Evolutionary conservation across 2,888 invertebrate species (phyloP), one percentile per base, ranked within the genome.

Genomic region (Dione juno): DNA sequence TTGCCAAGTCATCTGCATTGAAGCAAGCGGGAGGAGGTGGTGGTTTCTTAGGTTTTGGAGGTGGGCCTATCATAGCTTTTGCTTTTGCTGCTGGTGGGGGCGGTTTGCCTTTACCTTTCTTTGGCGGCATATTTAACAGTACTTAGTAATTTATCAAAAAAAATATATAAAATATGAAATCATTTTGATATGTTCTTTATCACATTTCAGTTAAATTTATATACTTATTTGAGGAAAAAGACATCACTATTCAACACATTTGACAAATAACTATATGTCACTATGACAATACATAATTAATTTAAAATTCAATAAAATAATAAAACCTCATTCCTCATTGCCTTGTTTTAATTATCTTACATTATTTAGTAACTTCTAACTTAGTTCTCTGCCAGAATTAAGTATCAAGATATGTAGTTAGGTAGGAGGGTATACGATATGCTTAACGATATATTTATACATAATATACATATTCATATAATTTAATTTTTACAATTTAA

Each of bases 11-110:
- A 6, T 90, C 92, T 1, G 76, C 75, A 3, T 78, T 79, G 69
- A 93, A 93, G 76, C 86, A 86, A 1, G 88, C 86, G 0, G 93
- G 93, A 7, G 93, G 93, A 1, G 88, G 90, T 0, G 93, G 93
- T 1, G 81, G 81, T 70, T 88, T 92, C 73, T 88, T 92, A 0
- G 87, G 89, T 67, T 90, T 91, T 0, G 87, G 86, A 0, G 85
- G 81, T 3, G 87, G 83, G 0, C 83, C 87, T 1, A 72, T 74
- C n/a, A 72, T 71, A 69, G 13, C 70, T 65, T 79, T 81, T 0
- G 76, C 68, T n/a, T n/a, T n/a, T 1, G 79, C 72, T 37, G 74
- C 73, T 2, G 77, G 75, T 21, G 75, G 71, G 3, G 77, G 74
- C 28, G 75, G 79, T 72, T 81, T 79, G 6, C 70, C 81, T 75